Evolutionary conservation across 1,140 invertebrate genomes (phyloP).

Genomic region (Calephelis virginiensis): DNA sequence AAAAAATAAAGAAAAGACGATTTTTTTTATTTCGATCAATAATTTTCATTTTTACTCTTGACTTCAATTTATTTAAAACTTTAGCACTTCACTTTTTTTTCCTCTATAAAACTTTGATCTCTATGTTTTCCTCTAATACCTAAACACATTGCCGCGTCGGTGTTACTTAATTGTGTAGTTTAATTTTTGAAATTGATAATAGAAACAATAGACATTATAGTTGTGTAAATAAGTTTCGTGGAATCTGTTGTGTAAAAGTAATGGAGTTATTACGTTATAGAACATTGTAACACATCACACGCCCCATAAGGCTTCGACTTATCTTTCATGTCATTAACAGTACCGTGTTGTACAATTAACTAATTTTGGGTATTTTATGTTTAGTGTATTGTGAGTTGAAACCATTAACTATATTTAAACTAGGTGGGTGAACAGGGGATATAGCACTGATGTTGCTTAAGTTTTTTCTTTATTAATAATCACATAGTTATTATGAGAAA

Average conservation of each 20-base stretch:
- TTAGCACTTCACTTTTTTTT: too few species aligned
- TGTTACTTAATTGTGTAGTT: too few species aligned
- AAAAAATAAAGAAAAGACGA: too few species aligned
- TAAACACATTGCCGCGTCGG: too few species aligned
- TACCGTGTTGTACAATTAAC: constrained; percentile 37
- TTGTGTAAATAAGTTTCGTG: too few species aligned
- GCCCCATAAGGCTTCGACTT: constrained; percentile 9
- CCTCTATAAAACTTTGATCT: too few species aligned
- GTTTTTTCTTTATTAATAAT: constrained; percentile 69
- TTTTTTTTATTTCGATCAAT: too few species aligned
- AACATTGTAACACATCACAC: background rate
- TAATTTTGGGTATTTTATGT: constrained; percentile 64
- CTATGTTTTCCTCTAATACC: too few species aligned
- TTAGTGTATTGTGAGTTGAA: constrained; percentile 49
- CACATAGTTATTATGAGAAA: constrained; percentile 71
- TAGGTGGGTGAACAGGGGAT: constrained; percentile 68
- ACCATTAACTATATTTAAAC: constrained; percentile 64
- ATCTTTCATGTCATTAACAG: constrained; percentile 2
- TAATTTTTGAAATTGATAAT: too few species aligned
- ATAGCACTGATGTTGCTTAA: constrained; percentile 65
- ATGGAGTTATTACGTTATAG: background rate
- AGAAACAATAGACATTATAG: too few species aligned
- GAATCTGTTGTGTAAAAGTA: background rate
- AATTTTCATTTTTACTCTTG: too few species aligned
- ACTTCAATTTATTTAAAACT: too few species aligned